These are phyloP conservation scores for Alfaro cultratus DNA, from an alignment of 2,797 vertebrate genomes.

Conservation along the genomic window DNA sequence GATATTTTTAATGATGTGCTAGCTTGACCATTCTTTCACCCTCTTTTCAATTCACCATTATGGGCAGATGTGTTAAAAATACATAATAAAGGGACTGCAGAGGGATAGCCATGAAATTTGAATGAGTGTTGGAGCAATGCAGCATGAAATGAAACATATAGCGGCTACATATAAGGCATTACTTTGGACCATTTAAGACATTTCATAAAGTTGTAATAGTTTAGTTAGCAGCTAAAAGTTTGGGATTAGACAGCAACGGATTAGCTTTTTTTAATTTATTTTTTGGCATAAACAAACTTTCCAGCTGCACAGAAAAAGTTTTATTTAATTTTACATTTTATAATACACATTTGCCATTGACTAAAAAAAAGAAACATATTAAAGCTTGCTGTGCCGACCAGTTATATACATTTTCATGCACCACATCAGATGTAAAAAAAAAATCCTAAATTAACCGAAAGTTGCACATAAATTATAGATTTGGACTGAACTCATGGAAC, in stretches of 20 bases:
- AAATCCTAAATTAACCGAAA: neutral
- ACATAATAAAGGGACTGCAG: constrained; percentile 75
- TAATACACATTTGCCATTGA: neutral
- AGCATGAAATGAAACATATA: constrained; percentile 62
- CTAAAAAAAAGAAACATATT: neutral
- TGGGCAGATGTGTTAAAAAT: constrained; percentile 72
- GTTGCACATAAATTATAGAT: neutral
- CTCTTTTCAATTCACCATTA: constrained; percentile 71
- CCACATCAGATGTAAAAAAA: neutral
- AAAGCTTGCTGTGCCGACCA: neutral
- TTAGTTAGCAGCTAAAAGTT: constrained; percentile 18
- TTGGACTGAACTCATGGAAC: neutral
- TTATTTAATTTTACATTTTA: neutral
- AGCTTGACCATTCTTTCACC: constrained; percentile 73
- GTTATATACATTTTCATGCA: neutral
- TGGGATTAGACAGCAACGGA: neutral
- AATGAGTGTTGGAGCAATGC: constrained; percentile 71
- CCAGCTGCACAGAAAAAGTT: neutral
- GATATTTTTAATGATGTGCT: constrained; percentile 74
- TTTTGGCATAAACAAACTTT: neutral
- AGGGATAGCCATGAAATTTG: constrained; percentile 76
- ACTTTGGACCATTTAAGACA: constrained; percentile 35
- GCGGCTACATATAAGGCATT: constrained; percentile 45
- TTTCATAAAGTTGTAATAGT: constrained; percentile 33
- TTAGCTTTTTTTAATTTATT: neutral